These are phyloP conservation scores for Melieria crassipennis DNA, from an alignment of 2,888 invertebrate species.

Conservation along the genomic window DNA sequence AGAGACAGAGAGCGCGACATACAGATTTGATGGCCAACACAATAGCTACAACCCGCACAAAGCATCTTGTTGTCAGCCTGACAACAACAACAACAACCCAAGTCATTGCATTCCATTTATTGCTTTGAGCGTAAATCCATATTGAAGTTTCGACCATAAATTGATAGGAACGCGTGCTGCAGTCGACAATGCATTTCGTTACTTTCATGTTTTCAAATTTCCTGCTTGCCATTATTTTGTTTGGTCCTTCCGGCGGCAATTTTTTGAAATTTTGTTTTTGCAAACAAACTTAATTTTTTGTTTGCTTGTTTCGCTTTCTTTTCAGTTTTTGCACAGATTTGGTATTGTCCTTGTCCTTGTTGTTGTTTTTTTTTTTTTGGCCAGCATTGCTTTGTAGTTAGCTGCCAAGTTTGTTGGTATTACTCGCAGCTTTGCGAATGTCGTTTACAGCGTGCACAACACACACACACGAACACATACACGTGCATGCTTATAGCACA, in stretches of 20 bases:
- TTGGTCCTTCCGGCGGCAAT: background rate
- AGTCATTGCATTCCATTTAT: no score
- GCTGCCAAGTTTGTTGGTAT: conserved; percentile 18
- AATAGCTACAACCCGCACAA: no score
- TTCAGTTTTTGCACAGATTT: background rate
- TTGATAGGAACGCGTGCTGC: no score
- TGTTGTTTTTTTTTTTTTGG: background rate
- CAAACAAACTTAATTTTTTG: background rate
- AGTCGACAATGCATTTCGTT: conserved; percentile 4
- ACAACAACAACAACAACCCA: no score
- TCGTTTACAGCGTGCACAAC: background rate
- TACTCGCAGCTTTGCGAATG: conserved; percentile 7
- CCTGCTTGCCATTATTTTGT: conserved; percentile 13
- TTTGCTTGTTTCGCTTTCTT: background rate
- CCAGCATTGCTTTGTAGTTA: conserved; percentile 18
- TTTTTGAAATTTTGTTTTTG: conserved; percentile 1
- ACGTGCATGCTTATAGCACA: no score
- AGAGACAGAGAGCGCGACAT: no score
- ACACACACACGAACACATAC: background rate
- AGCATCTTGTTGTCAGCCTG: no score
- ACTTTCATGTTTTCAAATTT: conserved; percentile 24
- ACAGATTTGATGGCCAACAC: no score
- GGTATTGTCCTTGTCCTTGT: background rate
- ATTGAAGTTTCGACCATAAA: no score
- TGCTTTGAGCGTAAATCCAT: no score